Evolutionary conservation across 2,888 invertebrate genomes (phyloP), one percentile per base, ranked within the genome.

Genomic region (Habroteleia sp.): DNA sequence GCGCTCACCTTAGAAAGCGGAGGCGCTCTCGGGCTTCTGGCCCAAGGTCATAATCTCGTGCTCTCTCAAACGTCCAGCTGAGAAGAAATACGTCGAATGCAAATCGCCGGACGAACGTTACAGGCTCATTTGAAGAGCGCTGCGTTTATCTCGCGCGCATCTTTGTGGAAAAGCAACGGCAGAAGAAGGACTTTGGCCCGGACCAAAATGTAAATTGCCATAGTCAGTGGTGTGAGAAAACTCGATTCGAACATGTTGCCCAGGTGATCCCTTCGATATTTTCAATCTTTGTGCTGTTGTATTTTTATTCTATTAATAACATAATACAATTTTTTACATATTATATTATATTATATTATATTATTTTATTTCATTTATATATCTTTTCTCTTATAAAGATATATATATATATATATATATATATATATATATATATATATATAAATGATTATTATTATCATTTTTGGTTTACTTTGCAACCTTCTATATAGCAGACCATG

Each of bases 81-180:
- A 35, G 62, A 50, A 65, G 60, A 66, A 66, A 66, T 76, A 74
- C 74, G 76, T 77, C 76, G 76, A 74, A 77, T 77, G 77, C 74
- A 77, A 77, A 77, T 77, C 71, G 74, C 52, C 39, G 31, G 52
- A 44, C 42, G 60, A 69, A 69, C 60, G 60, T 69, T 69, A 69
- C 62, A 33, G 71, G 62, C 71, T 71, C 71, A 71, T 71, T 71
- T 71, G 54, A 69, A 14, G 44, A 52, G 52, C 20, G 27, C 60
- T 48, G 71, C 62, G 52, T 60, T 69, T 69, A 69, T 69, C 69
- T 69, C 42, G 68, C 44, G 52, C 60, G 20, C 52, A 69, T 69
- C 69, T 60, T 46, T 60, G 60, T 44, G 44, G 35, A 62, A 62
- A 41, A 29, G 41, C 17, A 39, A 60, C 52, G 44, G 20, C 37